Percentiles rank a stretch among this genome's conserved stretches.
Conservation (phyloP, 2,113 vertebrate genomes). For the Cricetomys ansorgei region DNA sequence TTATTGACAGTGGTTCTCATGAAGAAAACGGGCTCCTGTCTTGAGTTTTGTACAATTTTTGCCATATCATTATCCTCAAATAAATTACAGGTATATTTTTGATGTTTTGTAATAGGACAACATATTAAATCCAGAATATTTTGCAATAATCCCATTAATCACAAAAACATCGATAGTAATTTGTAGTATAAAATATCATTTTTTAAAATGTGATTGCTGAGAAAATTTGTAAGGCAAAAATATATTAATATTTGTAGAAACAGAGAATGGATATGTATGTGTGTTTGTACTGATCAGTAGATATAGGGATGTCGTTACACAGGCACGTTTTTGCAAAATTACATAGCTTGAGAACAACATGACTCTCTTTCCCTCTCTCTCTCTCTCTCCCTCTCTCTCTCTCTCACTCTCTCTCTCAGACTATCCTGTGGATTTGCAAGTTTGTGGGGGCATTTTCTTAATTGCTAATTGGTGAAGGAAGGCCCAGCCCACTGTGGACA, state of each 20-base stretch:
- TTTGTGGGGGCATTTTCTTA: background rate
- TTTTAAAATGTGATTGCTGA: background rate
- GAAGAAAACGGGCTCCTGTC: background rate
- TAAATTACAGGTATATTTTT: constrained; percentile 42
- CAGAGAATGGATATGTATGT: background rate
- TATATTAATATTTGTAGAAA: background rate
- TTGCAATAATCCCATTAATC: constrained; percentile 54
- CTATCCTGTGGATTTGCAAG: background rate
- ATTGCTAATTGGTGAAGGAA: background rate
- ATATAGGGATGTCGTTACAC: background rate
- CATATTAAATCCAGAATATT: constrained; percentile 50
- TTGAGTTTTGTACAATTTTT: background rate
- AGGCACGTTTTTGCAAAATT: background rate
- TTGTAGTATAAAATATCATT: background rate
- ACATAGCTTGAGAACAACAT: background rate
- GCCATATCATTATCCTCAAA: constrained; percentile 4
- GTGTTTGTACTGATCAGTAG: background rate
- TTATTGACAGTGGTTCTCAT: constrained; percentile 21
- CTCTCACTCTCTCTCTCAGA: no score
- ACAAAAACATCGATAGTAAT: background rate
- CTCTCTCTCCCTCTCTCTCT: no score
- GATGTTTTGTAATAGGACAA: constrained; percentile 57
- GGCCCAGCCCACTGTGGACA: background rate
- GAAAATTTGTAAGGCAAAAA: background rate
- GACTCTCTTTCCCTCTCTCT: no score